These are phyloP conservation scores for Lagothrix lagotricha DNA, from an alignment of 2,797 vertebrate species.

Conservation along the genomic window DNA sequence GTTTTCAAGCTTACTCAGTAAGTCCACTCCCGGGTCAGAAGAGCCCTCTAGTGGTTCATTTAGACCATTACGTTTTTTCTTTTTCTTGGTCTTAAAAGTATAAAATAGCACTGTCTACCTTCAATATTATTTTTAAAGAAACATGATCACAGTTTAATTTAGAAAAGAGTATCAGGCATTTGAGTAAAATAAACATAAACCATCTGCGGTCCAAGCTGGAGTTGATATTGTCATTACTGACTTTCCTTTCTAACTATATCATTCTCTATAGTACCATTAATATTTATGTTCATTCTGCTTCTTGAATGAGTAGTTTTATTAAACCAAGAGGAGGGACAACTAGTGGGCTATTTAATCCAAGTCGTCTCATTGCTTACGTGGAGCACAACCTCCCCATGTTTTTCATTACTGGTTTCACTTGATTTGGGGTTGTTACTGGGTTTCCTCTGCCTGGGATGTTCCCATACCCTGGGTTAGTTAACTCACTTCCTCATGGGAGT, in stretches of 20 bases:
- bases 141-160: neutral
- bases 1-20: neutral
- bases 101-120: neutral
- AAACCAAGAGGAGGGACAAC: neutral
- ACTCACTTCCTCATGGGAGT: neutral
- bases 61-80: neutral
- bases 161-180: neutral
- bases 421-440: neutral
- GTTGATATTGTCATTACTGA: neutral
- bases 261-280: neutral
- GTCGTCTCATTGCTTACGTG: neutral
- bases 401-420: neutral
- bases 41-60: slow-evolving; percentile 66
- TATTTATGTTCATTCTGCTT: slow-evolving; percentile 11
- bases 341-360: neutral
- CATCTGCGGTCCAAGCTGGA: slow-evolving; percentile 24
- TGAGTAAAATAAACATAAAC: slow-evolving; percentile 20
- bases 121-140: slow-evolving; percentile 45
- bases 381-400: neutral
- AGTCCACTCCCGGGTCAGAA: neutral
- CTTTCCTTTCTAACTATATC: neutral
- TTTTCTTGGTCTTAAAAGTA: neutral
- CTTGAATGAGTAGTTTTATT: neutral
- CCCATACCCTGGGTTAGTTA: neutral
- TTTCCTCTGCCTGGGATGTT: neutral